phyloP scores from a whole-genome alignment of 2,797 vertebrate genomes.

The Characodon lateralis region DNA sequence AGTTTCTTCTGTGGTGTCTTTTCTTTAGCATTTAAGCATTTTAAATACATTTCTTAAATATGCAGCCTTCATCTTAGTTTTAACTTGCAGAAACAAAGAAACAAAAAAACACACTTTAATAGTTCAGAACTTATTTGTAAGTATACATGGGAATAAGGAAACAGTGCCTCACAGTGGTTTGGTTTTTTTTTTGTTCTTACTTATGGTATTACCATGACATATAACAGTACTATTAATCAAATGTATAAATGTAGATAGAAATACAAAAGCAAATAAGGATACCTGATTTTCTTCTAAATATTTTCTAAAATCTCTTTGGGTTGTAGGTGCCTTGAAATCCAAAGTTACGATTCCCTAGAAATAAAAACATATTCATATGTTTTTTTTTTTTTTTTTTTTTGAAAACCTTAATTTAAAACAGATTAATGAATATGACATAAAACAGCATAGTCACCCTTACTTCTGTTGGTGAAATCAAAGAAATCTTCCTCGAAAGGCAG shows the following conservation, averaged over 20 bases:
- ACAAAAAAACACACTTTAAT: too few species aligned
- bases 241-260: not conserved
- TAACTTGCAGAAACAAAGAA: not conserved
- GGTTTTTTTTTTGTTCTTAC: too few species aligned
- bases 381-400: not conserved
- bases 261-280: slow-evolving; percentile 9
- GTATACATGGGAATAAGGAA: too few species aligned
- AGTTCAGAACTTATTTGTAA: too few species aligned
- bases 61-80: not conserved
- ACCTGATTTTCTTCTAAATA: slow-evolving; percentile 30
- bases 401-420: not conserved
- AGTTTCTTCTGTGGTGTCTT: not conserved
- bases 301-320: slow-evolving; percentile 14
- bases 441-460: slow-evolving; percentile 30
- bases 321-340: slow-evolving; percentile 12
- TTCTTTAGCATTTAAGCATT: too few species aligned
- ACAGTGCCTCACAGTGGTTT: too few species aligned
- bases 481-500: slow-evolving; percentile 63
- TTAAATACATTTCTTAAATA: too few species aligned
- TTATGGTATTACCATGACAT: not conserved
- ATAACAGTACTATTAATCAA: not conserved
- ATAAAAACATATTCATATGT: not conserved
- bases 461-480: slow-evolving; percentile 66
- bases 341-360: slow-evolving; percentile 27
- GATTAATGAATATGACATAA: not conserved